Evolutionary conservation across 2,113 vertebrate genomes (phyloP).

Genomic region (Opisthocomus hoazin): DNA sequence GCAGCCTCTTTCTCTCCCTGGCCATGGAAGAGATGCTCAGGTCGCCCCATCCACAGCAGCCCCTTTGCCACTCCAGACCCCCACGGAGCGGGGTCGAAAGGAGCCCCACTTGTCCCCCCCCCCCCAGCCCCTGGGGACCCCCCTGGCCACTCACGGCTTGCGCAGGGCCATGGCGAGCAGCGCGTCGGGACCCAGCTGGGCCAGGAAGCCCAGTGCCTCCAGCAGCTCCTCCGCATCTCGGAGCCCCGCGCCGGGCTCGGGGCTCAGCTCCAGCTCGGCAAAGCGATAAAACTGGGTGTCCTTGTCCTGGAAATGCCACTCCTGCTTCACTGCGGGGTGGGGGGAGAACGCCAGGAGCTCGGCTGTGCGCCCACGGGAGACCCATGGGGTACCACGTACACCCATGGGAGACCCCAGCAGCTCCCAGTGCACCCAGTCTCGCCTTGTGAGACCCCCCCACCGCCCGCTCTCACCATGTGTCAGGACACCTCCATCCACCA

Average conservation of each 20-base stretch:
- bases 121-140: rapidly evolving
- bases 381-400: rapidly evolving
- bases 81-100: rapidly evolving
- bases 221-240: constrained; percentile 81
- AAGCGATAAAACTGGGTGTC: constrained; percentile 94
- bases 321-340: constrained; percentile 81
- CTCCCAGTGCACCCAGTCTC: background rate
- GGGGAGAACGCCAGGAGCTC: background rate
- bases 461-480: constrained; percentile 76
- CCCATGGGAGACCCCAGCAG: background rate
- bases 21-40: rapidly evolving
- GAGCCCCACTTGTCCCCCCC: background rate
- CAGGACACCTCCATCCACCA: constrained; percentile 88
- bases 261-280: constrained; percentile 70
- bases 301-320: constrained; percentile 91
- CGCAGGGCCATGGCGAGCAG: constrained; percentile 91
- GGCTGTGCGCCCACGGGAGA: rapidly evolving
- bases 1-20: background rate
- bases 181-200: constrained; percentile 87
- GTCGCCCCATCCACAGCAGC: background rate
- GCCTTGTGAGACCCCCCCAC: background rate
- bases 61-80: background rate
- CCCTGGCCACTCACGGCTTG: constrained; percentile 78
- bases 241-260: constrained; percentile 28
- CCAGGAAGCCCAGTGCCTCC: constrained; percentile 82